Base-by-base conservation (phyloP, 2,797 vertebrate species). In the Halcyon chelicuti region DNA sequence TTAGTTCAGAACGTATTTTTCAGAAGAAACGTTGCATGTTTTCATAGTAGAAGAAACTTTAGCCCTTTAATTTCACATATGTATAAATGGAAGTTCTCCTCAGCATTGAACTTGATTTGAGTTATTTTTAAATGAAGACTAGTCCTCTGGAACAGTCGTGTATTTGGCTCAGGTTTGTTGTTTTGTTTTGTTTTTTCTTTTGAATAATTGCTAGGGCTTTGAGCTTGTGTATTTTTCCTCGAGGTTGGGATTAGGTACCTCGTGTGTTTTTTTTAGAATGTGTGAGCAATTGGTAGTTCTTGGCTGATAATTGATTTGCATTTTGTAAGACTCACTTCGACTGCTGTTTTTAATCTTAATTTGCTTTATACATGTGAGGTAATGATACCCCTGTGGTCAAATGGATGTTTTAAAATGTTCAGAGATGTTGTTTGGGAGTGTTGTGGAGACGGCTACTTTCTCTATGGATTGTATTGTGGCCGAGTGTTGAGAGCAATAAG, bases 371-470 rank as follows among this genome's bases (percentile, higher is more conserved):
- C 0, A 0, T n/a, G 8, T 44, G 57, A 93, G 39, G 14, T 35
- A 29, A 18, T 79, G 44, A 40, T 46, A 35, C 9, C 51, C 4
- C 23, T 93, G 58, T 67, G 25, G 35, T 62, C 23, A 67, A 55
- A 35, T 25, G 7, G 8, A 35, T 39, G 28, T 60, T 52, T 37
- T 28, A n/a, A 68, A 60, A 23, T 55, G 77, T 62, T 62, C 13
- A 60, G 71, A 68, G 72, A 25, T 44, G 5, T 63, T 44, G 5
- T 63, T 83, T 6, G 12, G n/a, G 54, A 68, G 55, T 26, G 26
- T 55, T 51, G 40, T 62, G 26, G 37, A 68, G 23, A 7, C 58
- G 31, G 15, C 26, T 75, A 1, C 0, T 0, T 70, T 79, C 12
- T 5, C 46, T 47, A 4, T 55, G 16, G 14, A 9, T 84, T 60